Conservation (phyloP, 1,140 invertebrate genomes). For the Trichomalopsis sarcophagae region DNA sequence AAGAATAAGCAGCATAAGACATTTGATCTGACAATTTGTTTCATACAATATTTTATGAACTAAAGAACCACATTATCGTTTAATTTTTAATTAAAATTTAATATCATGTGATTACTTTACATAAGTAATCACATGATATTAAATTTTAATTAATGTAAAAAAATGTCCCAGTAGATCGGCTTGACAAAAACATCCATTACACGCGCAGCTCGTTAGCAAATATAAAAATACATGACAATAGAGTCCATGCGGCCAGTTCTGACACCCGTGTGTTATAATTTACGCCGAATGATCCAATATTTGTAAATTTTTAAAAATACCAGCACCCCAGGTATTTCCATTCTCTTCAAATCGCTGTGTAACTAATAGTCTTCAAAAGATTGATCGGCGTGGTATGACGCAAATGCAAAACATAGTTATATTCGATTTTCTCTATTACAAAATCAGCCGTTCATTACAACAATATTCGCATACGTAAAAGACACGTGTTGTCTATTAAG, state of each 20-base stretch:
- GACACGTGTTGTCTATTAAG: background rate
- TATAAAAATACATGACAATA: too few relatives aligned
- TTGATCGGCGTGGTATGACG: background rate
- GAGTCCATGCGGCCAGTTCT: background rate
- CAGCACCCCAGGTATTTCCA: background rate
- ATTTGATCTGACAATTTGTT: too few relatives aligned
- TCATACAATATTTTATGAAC: too few relatives aligned
- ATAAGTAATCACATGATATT: too few relatives aligned
- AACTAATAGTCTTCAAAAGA: background rate
- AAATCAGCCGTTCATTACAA: background rate
- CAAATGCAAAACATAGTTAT: slow-evolving; percentile 27
- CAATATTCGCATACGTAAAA: background rate
- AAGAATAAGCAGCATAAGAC: too few relatives aligned
- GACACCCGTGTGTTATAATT: background rate
- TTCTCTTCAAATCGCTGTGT: background rate
- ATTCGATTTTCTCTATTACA: background rate
- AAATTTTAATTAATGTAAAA: too few relatives aligned
- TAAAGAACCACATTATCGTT: too few relatives aligned
- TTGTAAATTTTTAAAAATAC: slow-evolving; percentile 5
- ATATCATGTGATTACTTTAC: too few relatives aligned
- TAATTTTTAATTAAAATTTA: too few relatives aligned
- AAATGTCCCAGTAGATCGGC: too few relatives aligned
- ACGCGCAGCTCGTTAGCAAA: too few relatives aligned
- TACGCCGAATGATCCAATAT: slow-evolving; percentile 5
- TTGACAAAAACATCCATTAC: too few relatives aligned